Conservation (phyloP, 1,140 invertebrate species). For the Oppia nitens region DNA sequence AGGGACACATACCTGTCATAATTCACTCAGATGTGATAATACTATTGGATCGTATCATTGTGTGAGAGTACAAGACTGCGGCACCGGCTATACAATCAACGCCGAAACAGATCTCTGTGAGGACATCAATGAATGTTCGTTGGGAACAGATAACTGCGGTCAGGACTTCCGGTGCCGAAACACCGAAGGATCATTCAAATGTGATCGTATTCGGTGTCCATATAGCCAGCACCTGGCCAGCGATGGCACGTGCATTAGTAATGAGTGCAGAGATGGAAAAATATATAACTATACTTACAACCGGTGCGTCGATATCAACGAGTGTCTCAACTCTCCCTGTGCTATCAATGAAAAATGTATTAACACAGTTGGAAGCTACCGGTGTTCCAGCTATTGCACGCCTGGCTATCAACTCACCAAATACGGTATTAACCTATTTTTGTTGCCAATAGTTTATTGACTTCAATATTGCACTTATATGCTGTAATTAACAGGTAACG, state of each 20-base stretch:
- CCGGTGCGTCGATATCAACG: constrained; percentile 39
- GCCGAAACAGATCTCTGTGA: constrained; percentile 44
- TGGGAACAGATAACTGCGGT: constrained; percentile 64
- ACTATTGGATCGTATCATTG: constrained; percentile 71
- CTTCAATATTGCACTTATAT: too few species aligned
- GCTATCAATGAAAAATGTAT: constrained; percentile 57
- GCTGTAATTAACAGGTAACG: constrained; percentile 23
- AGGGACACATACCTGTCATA: constrained; percentile 36
- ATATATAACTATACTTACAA: constrained; percentile 22
- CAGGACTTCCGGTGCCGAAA: constrained; percentile 65
- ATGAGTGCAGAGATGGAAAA: constrained; percentile 32
- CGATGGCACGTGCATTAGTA: constrained; percentile 25
- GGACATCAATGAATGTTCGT: constrained; percentile 82
- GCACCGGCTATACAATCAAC: constrained; percentile 89
- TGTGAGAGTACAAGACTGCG: constrained; percentile 64
- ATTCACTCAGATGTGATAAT: constrained; percentile 69
- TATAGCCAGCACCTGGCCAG: constrained; percentile 24
- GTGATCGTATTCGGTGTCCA: constrained; percentile 41
- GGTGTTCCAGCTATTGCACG: constrained; percentile 48
- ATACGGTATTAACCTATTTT: constrained; percentile 21
- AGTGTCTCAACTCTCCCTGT: constrained; percentile 27
- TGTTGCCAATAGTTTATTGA: constrained; percentile 5
- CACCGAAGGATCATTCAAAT: constrained; percentile 57
- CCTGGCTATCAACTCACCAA: constrained; percentile 47
- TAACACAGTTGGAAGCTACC: constrained; percentile 53